A percentile compares a stretch with the other conserved stretches of the same genome.
These are phyloP conservation scores for Acipenser ruthenus DNA, from an alignment of 2,797 vertebrate species.

Conservation along the genomic window DNA sequence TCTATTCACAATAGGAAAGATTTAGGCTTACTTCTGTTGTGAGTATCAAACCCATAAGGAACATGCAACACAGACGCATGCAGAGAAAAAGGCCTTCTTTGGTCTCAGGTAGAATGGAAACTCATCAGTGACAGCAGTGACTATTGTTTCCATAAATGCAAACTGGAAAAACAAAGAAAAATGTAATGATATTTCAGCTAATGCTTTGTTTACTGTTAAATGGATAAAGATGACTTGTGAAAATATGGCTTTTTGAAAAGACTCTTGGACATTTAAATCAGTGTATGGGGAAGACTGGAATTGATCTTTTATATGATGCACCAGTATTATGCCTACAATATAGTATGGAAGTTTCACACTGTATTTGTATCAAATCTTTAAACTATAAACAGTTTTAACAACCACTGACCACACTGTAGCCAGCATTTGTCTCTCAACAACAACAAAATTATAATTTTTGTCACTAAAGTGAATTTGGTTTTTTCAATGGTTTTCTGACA, in stretches of 20 bases:
- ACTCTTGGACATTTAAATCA: too few relatives aligned
- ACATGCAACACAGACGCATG: slow-evolving; percentile 54
- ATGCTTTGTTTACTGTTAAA: too few relatives aligned
- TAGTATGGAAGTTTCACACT: too few relatives aligned
- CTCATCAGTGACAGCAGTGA: slow-evolving; percentile 64
- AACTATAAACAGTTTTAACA: too few relatives aligned
- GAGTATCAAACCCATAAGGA: slow-evolving; percentile 65
- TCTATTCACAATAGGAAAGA: not conserved
- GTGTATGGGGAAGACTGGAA: too few relatives aligned
- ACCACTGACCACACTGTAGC: too few relatives aligned
- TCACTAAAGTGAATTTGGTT: too few relatives aligned
- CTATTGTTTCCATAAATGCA: slow-evolving; percentile 69
- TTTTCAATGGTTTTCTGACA: too few relatives aligned
- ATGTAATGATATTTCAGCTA: not conserved
- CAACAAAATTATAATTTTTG: not conserved
- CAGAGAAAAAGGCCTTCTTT: slow-evolving; percentile 61
- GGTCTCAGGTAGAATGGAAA: slow-evolving; percentile 66
- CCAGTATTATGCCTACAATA: not conserved
- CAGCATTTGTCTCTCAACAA: too few relatives aligned
- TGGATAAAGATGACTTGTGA: too few relatives aligned
- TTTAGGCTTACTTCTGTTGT: slow-evolving; percentile 55
- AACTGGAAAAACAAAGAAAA: slow-evolving; percentile 39
- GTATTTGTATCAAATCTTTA: too few relatives aligned
- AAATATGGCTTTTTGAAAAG: too few relatives aligned
- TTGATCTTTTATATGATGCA: not conserved